Percentiles rank a stretch among this genome's conserved stretches.
These are phyloP conservation scores for Aethes cnicana DNA, from an alignment of 2,888 invertebrate species.

Conservation along the genomic window DNA sequence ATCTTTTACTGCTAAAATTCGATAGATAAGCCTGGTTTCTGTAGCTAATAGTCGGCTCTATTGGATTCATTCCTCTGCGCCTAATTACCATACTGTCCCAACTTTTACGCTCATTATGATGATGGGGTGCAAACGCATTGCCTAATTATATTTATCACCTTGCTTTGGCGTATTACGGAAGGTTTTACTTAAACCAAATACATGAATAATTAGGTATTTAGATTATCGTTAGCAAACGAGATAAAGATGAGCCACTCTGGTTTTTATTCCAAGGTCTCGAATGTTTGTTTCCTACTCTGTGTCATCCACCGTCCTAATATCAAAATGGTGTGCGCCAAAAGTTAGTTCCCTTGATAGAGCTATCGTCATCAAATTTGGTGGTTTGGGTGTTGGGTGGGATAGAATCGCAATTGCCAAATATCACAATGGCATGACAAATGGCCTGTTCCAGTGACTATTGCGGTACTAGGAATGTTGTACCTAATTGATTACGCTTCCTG, in stretches of 20 bases:
- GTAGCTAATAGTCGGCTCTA: neutral
- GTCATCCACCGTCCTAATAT: too few relatives aligned
- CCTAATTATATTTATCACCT: slow-evolving; percentile 23
- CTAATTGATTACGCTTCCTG: slow-evolving; percentile 63
- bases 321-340: too few relatives aligned
- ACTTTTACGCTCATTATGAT: slow-evolving; percentile 34
- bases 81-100: slow-evolving; percentile 15
- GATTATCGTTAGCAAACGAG: slow-evolving; percentile 23
- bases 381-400: slow-evolving; percentile 33
- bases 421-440: slow-evolving; percentile 46
- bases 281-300: too few relatives aligned
- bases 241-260: slow-evolving; percentile 14
- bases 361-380: slow-evolving; percentile 14
- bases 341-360: too few relatives aligned
- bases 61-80: slow-evolving; percentile 4
- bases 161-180: slow-evolving; percentile 12
- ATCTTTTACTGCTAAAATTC: too few relatives aligned
- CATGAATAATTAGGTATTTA: slow-evolving; percentile 24
- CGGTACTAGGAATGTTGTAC: slow-evolving; percentile 38
- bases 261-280: slow-evolving; percentile 13
- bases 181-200: neutral
- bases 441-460: slow-evolving; percentile 34
- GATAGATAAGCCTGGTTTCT: too few relatives aligned
- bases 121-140: slow-evolving; percentile 22
- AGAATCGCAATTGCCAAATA: slow-evolving; percentile 45